Conservation (phyloP, 1,140 invertebrate species). For the Drosophila oshimai region DNA sequence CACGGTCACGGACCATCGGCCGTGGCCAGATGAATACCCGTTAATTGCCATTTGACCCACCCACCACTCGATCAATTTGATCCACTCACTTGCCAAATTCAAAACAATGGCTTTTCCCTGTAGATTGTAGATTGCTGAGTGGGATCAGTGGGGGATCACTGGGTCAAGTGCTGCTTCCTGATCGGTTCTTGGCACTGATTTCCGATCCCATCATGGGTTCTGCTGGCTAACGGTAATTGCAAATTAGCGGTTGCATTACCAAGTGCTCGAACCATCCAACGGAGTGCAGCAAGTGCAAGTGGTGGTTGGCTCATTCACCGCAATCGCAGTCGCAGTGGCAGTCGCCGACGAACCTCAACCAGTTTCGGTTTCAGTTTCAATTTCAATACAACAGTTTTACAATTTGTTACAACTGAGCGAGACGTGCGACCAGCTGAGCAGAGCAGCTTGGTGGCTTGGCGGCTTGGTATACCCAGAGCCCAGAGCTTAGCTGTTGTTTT, state of each 20-base stretch:
- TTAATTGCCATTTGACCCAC: slow-evolving; percentile 43
- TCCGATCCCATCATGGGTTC: neutral
- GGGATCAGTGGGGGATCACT: neutral
- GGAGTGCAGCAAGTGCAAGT: slow-evolving; percentile 43
- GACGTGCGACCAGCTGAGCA: slow-evolving; percentile 13
- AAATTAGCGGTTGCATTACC: slow-evolving; percentile 3
- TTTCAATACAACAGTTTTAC: slow-evolving; percentile 73
- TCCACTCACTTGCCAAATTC: slow-evolving; percentile 1
- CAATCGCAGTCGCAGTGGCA: slow-evolving; percentile 25
- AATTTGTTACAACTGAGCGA: slow-evolving; percentile 70
- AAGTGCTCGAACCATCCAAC: neutral
- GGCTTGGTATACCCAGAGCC: no score
- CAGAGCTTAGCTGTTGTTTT: no score
- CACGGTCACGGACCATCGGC: neutral
- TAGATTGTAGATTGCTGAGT: no score
- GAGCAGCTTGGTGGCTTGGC: slow-evolving; percentile 27
- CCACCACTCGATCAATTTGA: slow-evolving; percentile 12
- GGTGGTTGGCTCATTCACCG: slow-evolving; percentile 18
- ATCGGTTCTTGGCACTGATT: neutral
- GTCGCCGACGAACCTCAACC: slow-evolving; percentile 61
- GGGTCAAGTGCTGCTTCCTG: neutral
- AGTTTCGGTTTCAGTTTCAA: slow-evolving; percentile 73
- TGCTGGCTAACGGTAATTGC: neutral
- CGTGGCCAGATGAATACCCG: slow-evolving; percentile 17
- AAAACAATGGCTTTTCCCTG: slow-evolving; percentile 6